Conservation (phyloP, 2,797 vertebrate species). For the Liasis olivaceus region DNA sequence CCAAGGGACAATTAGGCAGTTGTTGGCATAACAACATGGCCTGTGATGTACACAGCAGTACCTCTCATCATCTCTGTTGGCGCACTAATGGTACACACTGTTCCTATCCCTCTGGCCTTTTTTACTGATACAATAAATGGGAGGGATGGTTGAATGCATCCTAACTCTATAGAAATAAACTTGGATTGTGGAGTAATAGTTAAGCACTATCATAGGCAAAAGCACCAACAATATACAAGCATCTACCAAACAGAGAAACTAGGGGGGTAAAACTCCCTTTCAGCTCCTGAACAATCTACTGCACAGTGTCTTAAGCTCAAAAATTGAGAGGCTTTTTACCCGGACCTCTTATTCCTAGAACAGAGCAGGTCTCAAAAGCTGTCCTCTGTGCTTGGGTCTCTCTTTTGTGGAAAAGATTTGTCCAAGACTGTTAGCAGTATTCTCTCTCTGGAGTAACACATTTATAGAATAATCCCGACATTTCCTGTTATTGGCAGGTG, state of each 20-base stretch:
- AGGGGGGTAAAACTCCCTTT: background rate
- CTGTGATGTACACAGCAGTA: background rate
- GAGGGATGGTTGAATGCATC: background rate
- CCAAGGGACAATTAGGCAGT: background rate
- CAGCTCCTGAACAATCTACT: background rate
- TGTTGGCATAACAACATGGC: background rate
- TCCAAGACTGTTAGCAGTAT: background rate
- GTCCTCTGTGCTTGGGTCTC: background rate
- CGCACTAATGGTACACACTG: background rate
- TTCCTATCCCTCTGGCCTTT: background rate
- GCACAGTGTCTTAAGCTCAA: background rate
- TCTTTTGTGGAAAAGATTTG: background rate
- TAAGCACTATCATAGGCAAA: background rate
- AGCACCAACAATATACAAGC: background rate
- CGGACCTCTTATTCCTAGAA: background rate
- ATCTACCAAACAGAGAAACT: background rate
- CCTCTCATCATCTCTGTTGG: background rate
- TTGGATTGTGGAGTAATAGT: background rate
- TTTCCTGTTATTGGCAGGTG: too few relatives aligned
- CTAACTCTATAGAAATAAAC: background rate
- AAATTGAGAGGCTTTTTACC: background rate
- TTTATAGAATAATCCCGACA: background rate
- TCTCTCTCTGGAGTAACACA: background rate
- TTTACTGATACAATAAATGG: background rate
- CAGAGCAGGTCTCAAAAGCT: too few relatives aligned